phyloP scores from a whole-genome alignment of 2,113 vertebrate species.

The Lutjanus erythropterus region DNA sequence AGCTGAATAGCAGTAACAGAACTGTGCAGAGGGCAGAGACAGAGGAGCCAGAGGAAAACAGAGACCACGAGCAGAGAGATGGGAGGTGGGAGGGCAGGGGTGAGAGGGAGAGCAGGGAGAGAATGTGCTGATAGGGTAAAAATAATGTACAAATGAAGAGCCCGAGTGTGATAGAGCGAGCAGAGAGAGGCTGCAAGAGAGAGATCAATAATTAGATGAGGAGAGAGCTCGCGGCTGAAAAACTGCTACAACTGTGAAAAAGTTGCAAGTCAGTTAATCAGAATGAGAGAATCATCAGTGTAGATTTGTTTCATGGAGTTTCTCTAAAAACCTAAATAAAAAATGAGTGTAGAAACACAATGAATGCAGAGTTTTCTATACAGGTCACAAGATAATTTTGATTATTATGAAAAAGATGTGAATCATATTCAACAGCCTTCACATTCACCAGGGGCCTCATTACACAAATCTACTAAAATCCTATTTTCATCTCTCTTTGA shows the following conservation, averaged over 20 bases:
- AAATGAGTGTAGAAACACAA: neutral
- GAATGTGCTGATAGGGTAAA: slow-evolving; percentile 37
- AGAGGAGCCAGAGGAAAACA: neutral
- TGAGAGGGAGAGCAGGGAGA: neutral
- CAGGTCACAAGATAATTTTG: neutral
- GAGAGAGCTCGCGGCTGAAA: neutral
- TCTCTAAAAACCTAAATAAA: neutral
- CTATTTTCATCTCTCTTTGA: too few relatives aligned
- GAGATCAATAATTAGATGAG: slow-evolving; percentile 37
- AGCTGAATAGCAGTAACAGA: neutral
- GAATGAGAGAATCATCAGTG: neutral
- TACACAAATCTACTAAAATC: too few relatives aligned
- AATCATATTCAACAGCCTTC: too few relatives aligned
- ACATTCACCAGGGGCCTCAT: too few relatives aligned
- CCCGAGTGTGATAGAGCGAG: neutral
- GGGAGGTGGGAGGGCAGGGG: slow-evolving; percentile 4
- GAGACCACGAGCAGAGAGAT: slow-evolving; percentile 13
- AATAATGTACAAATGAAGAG: slow-evolving; percentile 27
- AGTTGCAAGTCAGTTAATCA: neutral
- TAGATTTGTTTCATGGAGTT: neutral
- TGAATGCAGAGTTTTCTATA: neutral
- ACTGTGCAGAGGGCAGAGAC: neutral
- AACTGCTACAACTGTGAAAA: slow-evolving; percentile 11
- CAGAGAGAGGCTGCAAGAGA: neutral
- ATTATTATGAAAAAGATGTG: neutral